Conservation (phyloP, 2,113 vertebrate genomes). For the Peromyscus polionotus region DNA sequence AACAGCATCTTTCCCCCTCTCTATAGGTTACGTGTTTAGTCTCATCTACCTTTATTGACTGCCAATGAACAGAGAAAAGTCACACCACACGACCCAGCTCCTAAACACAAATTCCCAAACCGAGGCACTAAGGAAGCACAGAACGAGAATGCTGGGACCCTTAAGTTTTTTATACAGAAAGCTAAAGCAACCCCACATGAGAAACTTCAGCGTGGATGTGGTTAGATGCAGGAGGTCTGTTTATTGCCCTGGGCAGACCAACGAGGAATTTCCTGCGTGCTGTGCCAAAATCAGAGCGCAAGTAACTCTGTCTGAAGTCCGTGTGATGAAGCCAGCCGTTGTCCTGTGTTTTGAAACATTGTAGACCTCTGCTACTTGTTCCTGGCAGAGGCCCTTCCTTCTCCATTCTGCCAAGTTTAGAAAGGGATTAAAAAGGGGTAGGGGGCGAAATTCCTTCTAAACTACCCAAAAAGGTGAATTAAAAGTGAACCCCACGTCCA, state of each 20-base stretch:
- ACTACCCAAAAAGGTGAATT: conserved; percentile 53
- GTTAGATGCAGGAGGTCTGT: conserved; percentile 71
- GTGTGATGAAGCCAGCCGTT: conserved; percentile 62
- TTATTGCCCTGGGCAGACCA: conserved; percentile 71
- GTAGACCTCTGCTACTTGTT: background rate
- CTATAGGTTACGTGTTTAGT: background rate
- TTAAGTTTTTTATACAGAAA: conserved; percentile 46
- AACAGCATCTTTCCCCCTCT: background rate
- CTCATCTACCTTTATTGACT: background rate
- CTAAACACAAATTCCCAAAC: conserved; percentile 54
- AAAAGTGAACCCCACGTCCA: conserved; percentile 45
- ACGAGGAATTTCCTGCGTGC: conserved; percentile 46
- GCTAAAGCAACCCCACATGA: conserved; percentile 56
- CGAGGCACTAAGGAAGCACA: background rate
- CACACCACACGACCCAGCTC: background rate
- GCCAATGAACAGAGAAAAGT: background rate
- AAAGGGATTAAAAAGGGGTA: conserved; percentile 64
- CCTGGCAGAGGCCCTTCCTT: conserved; percentile 59
- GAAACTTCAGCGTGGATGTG: background rate
- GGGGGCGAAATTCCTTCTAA: conserved; percentile 27
- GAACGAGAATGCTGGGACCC: conserved; percentile 41
- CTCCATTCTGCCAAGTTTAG: conserved; percentile 22
- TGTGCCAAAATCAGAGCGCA: conserved; percentile 52
- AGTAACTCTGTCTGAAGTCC: conserved; percentile 70
- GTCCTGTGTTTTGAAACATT: conserved; percentile 47